Evolutionary conservation across 2,797 vertebrate genomes (phyloP).

Genomic region (Poeciliopsis infans): DNA sequence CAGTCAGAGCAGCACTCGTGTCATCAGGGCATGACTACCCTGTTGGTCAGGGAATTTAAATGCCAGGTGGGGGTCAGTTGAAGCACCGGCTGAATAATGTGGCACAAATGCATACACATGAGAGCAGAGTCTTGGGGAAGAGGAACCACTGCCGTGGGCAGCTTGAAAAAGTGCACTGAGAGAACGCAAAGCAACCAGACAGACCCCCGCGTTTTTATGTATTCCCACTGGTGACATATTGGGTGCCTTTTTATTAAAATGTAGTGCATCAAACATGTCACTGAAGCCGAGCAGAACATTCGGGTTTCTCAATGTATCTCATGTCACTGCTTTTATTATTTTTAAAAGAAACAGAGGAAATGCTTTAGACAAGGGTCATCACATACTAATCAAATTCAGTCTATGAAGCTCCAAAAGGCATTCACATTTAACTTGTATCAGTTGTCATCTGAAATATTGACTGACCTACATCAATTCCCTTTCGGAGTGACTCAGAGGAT

Average conservation of each 20-base stretch:
- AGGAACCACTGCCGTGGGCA: constrained; percentile 76
- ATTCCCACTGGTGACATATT: constrained; percentile 76
- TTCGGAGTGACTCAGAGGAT: constrained; percentile 29
- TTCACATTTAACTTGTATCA: constrained; percentile 28
- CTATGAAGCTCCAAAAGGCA: constrained; percentile 22
- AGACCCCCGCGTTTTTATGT: constrained; percentile 81
- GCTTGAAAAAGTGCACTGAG: constrained; percentile 82
- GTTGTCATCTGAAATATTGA: constrained; percentile 30
- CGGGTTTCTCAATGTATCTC: constrained; percentile 54
- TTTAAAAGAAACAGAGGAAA: constrained; percentile 53
- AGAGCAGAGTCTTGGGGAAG: constrained; percentile 65
- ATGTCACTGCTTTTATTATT: constrained; percentile 58
- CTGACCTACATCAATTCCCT: constrained; percentile 24
- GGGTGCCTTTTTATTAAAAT: constrained; percentile 81
- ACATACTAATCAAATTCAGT: constrained; percentile 40
- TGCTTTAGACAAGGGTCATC: constrained; percentile 39
- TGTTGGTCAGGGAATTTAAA: constrained; percentile 86
- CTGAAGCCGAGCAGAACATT: constrained; percentile 79
- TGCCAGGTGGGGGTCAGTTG: constrained; percentile 87
- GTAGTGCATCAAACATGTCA: constrained; percentile 78
- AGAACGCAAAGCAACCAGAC: constrained; percentile 77
- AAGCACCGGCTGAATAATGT: constrained; percentile 86
- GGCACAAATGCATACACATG: constrained; percentile 86
- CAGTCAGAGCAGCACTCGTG: constrained; percentile 78
- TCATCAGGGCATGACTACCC: constrained; percentile 84